Evolutionary conservation across 2,113 vertebrate genomes (phyloP), one percentile per base, ranked within the genome.

Genomic region (Indicator maculatus): DNA sequence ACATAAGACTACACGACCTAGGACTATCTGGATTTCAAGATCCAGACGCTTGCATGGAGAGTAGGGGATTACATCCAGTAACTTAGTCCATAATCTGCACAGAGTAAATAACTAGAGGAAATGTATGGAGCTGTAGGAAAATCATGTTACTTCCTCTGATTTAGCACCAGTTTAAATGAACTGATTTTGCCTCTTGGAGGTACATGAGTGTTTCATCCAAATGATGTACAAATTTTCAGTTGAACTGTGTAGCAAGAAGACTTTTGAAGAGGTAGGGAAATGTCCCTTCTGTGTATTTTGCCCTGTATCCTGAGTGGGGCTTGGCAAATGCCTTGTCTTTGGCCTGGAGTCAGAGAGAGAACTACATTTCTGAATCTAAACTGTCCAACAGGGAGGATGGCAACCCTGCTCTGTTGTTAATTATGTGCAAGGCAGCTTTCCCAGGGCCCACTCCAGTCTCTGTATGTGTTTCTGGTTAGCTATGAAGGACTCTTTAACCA

Each of bases 401-500:
- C 12, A 31, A 53, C 12, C n/a, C 30, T 89, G 17, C 11, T 92
- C 58, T 39, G 41, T 17, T 80, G 50, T 70, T 89, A 74, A 81
- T 70, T 88, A 61, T 14, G 38, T 39, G 41, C 38, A 88, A 64
- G 28, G n/a, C 28, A 61, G 18, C 66, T 85, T 88, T 92, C 66
- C 87, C 90, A 92, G 76, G 61, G 33, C 45, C 59, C 8, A 2
- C 26, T 77, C n/a, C 20, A 50, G 13, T 21, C 41, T 53, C 67
- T 80, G 3, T 65, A 9, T 44, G 24, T 81, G 83, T 81, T 95
- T 91, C 88, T 90, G 47, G 28, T 61, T 83, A 90, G 47, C 30
- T 83, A 16, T 26, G 53, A 77, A 91, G 69, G 75, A 18, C 23
- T 83, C 53, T 91, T 24, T 61, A 86, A 65, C 33, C n/a, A 72